phyloP scores from a whole-genome alignment of 2,113 vertebrate genomes.

The Nibea albiflora region DNA sequence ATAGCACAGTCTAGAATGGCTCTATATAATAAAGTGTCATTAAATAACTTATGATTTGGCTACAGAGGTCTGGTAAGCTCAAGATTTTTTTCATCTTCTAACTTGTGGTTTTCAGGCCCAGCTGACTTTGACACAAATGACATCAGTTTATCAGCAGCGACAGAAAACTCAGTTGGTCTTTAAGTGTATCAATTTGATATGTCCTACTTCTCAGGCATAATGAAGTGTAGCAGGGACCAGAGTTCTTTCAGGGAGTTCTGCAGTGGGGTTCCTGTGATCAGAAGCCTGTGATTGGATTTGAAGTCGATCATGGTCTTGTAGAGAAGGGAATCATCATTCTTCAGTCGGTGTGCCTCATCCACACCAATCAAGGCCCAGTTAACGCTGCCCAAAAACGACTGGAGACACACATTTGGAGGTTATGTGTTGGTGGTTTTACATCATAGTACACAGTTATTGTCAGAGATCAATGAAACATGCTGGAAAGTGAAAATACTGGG shows the following conservation, averaged over 20 bases:
- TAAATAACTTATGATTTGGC: too few species aligned
- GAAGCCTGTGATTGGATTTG: conserved; percentile 96
- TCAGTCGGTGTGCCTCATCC: conserved; percentile 97
- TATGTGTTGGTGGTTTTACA: background rate
- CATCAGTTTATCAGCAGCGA: too few species aligned
- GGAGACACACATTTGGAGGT: conserved; percentile 33
- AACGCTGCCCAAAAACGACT: conserved; percentile 96
- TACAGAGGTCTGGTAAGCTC: too few species aligned
- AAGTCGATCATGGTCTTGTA: conserved; percentile 99
- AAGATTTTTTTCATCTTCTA: too few species aligned
- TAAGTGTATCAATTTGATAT: background rate
- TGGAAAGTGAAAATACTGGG: too few species aligned
- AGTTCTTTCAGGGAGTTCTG: conserved; percentile 99
- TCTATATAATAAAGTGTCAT: too few species aligned
- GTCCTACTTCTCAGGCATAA: conserved; percentile 99
- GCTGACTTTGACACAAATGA: too few species aligned
- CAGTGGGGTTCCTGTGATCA: conserved; percentile 97
- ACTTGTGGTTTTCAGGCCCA: too few species aligned
- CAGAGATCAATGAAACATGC: too few species aligned
- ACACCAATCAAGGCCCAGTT: conserved; percentile 98
- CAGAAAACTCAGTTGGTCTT: background rate
- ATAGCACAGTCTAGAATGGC: too few species aligned
- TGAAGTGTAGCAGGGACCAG: conserved; percentile 98
- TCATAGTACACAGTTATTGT: background rate
- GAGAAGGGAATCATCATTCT: conserved; percentile 97